phyloP scores from a whole-genome alignment of 2,888 invertebrate genomes.

The Folsomia manolachei region DNA sequence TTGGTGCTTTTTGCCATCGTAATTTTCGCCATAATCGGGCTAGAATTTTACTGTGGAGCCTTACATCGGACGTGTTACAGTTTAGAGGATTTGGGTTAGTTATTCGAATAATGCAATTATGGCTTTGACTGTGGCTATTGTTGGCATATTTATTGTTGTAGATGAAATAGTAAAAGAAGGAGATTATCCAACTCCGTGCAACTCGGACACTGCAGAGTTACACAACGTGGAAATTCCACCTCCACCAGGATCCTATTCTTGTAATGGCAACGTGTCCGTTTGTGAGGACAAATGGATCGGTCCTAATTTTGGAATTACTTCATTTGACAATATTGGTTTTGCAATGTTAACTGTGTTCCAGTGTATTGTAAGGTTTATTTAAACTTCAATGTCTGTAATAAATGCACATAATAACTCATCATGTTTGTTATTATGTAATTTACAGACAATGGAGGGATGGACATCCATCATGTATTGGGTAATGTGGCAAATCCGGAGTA shows the following conservation, averaged over 20 bases:
- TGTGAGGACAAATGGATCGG: slow-evolving; percentile 91
- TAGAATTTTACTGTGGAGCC: slow-evolving; percentile 99
- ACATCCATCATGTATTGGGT: slow-evolving; percentile 99
- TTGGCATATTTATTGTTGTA: too few species aligned
- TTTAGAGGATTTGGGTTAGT: slow-evolving; percentile 86
- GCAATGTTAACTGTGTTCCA: slow-evolving; percentile 99
- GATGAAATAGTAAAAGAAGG: slow-evolving; percentile 85
- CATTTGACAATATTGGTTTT: slow-evolving; percentile 99
- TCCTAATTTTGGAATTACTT: slow-evolving; percentile 97
- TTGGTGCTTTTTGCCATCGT: slow-evolving; percentile 99
- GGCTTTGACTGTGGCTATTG: too few species aligned
- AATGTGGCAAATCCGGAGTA: too few species aligned
- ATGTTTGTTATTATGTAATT: too few species aligned
- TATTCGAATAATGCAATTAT: slow-evolving; percentile 9
- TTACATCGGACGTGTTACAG: slow-evolving; percentile 98
- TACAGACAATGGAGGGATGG: slow-evolving; percentile 85
- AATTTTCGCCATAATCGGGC: slow-evolving; percentile 99
- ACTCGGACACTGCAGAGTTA: too few species aligned
- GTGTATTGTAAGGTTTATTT: slow-evolving; percentile 97
- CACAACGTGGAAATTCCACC: too few species aligned
- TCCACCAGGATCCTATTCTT: slow-evolving; percentile 79
- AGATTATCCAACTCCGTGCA: slow-evolving; percentile 82
- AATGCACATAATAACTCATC: too few species aligned
- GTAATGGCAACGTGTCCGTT: slow-evolving; percentile 76
- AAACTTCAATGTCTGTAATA: too few species aligned